These are phyloP conservation scores for Holothuria leucospilota DNA, from an alignment of 53 echinoderm and acorn worm species.

Conservation along the genomic window DNA sequence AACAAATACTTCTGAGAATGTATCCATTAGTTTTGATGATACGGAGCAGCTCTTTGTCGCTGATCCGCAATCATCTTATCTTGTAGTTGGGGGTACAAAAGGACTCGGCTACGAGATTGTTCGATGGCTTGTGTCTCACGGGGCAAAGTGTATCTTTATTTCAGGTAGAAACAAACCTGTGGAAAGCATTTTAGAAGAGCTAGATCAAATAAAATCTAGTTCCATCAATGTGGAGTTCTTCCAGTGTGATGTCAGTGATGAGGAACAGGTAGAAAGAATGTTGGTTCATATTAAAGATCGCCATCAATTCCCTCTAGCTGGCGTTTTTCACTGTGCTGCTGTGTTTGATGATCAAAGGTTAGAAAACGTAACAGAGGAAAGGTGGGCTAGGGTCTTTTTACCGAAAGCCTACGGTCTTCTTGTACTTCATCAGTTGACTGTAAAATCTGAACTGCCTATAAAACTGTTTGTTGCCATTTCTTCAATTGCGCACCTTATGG, in stretches of 20 bases:
- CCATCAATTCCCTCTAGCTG: constrained; percentile 20
- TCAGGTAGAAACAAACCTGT: constrained; percentile 50
- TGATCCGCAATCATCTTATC: constrained; percentile 60
- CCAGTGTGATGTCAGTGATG: constrained; percentile 57
- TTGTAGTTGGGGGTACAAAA: constrained; percentile 76
- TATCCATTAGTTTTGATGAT: neutral
- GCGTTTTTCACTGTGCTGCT: constrained; percentile 76
- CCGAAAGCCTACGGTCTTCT: constrained; percentile 80
- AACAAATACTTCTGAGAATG: neutral
- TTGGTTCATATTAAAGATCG: constrained; percentile 7
- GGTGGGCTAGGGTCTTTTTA: constrained; percentile 66
- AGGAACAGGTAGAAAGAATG: constrained; percentile 32
- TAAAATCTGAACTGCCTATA: constrained; percentile 51
- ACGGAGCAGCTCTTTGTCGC: neutral
- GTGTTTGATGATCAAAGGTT: constrained; percentile 61
- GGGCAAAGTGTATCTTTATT: constrained; percentile 59
- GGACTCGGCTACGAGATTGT: constrained; percentile 70
- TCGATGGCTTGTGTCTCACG: constrained; percentile 64
- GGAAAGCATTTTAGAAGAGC: constrained; percentile 10
- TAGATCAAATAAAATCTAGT: constrained; percentile 12
- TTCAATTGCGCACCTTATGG: constrained; percentile 64
- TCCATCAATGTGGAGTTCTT: constrained; percentile 46
- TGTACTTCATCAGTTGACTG: constrained; percentile 68
- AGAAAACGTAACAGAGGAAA: constrained; percentile 41
- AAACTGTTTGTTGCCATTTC: constrained; percentile 66